Conservation (phyloP, 2,797 vertebrate species). For the Coregonus suidteri region DNA sequence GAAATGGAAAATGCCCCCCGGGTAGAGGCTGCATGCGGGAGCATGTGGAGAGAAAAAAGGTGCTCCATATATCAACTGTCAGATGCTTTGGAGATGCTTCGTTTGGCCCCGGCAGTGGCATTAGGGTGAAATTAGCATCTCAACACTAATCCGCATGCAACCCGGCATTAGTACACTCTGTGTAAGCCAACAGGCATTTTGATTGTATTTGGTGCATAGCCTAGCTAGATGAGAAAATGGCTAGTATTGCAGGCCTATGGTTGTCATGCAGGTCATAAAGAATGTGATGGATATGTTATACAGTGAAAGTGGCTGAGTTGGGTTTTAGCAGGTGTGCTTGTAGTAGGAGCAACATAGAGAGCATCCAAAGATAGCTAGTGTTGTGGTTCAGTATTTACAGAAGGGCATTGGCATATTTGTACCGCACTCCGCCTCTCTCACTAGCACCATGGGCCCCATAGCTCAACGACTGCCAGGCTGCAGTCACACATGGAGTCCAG, state of each 20-base stretch:
- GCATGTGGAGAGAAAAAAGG: conserved; percentile 12
- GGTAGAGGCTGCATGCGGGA: conserved; percentile 31
- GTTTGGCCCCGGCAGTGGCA: neutral
- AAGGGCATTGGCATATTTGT: conserved; percentile 41
- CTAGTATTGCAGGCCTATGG: neutral
- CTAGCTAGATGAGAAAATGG: neutral
- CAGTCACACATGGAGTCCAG: conserved; percentile 66
- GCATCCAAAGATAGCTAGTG: neutral
- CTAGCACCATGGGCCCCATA: conserved; percentile 57
- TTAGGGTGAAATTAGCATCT: conserved; percentile 21
- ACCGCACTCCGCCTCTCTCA: conserved; percentile 19
- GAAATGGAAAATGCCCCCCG: conserved; percentile 30
- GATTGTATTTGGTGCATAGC: neutral
- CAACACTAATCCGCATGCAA: conserved; percentile 11
- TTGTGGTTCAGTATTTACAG: conserved; percentile 38
- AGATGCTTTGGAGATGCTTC: conserved; percentile 35
- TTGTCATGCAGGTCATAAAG: neutral
- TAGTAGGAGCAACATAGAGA: neutral
- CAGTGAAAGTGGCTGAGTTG: neutral
- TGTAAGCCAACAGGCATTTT: neutral
- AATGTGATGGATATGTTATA: neutral
- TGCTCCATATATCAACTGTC: conserved; percentile 36
- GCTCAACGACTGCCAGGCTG: conserved; percentile 65
- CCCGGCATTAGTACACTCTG: neutral
- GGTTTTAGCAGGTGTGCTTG: neutral